Percentiles rank a stretch among this genome's conserved stretches.
Conservation (phyloP, 2,888 invertebrate genomes). For the Panopea generosa region DNA sequence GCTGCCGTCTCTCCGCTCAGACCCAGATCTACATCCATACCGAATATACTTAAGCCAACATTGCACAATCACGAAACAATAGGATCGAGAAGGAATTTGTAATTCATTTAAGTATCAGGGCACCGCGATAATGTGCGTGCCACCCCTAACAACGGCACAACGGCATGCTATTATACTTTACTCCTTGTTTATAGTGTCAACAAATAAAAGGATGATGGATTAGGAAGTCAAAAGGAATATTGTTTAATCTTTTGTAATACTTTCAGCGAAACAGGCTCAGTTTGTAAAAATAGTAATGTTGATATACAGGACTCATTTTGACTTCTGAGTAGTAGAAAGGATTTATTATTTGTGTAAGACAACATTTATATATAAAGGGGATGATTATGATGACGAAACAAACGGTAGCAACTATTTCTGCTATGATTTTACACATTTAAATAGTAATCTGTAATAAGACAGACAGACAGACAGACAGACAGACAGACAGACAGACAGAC, state of each 20-base stretch:
- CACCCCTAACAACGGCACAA: conserved; percentile 60
- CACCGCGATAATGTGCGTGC: conserved; percentile 28
- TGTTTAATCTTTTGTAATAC: conserved; percentile 38
- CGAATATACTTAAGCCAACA: too few species aligned
- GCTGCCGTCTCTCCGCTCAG: neutral
- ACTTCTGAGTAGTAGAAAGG: neutral
- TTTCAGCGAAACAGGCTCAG: too few species aligned
- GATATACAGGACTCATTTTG: too few species aligned
- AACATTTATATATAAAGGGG: neutral
- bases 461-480: too few species aligned
- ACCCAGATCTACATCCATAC: too few species aligned
- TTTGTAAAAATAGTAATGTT: too few species aligned
- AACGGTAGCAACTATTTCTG: too few species aligned
- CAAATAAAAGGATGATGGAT: conserved; percentile 45
- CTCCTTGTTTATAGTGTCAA: conserved; percentile 47
- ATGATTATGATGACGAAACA: too few species aligned
- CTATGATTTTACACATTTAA: too few species aligned
- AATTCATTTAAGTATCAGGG: conserved; percentile 36
- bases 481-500: too few species aligned
- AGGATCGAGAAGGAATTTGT: conserved; percentile 37
- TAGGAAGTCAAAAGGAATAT: conserved; percentile 59
- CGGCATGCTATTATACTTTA: conserved; percentile 46
- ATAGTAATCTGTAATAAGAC: too few species aligned
- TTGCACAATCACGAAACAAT: conserved; percentile 31
- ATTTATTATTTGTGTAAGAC: neutral